A percentile compares a stretch with the other conserved stretches of the same genome.
Evolutionary conservation across 2,797 vertebrate species (phyloP).

Genomic region (Acrocephalus scirpaceus): DNA sequence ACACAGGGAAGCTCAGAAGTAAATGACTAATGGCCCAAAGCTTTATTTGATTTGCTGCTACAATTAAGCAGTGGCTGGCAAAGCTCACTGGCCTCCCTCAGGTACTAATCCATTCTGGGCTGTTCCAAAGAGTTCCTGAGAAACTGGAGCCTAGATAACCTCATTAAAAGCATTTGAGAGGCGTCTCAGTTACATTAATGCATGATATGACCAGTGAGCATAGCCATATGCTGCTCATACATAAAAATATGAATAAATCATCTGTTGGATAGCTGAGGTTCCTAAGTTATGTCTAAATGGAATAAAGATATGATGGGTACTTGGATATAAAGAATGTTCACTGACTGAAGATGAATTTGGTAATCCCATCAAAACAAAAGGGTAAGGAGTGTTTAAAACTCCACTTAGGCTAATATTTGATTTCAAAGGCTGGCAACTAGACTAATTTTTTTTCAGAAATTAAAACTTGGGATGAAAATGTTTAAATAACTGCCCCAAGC

Average conservation of each 20-base stretch:
- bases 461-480: background rate
- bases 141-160: background rate
- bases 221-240: background rate
- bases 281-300: background rate
- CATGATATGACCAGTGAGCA: background rate
- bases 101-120: background rate
- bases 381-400: background rate
- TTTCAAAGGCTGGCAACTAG: background rate
- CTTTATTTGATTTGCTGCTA: conserved; percentile 14
- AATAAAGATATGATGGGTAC: background rate
- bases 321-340: background rate
- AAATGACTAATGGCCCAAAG: conserved; percentile 1
- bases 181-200: background rate
- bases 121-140: conserved; percentile 3
- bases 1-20: background rate
- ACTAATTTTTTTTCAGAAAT: background rate
- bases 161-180: background rate
- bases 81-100: conserved; percentile 3
- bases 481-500: background rate
- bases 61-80: background rate
- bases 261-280: background rate
- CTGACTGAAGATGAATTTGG: background rate
- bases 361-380: background rate
- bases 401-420: background rate
- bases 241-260: background rate